Base-by-base conservation (phyloP, 2,113 vertebrate species). In the Silurus glanis region DNA sequence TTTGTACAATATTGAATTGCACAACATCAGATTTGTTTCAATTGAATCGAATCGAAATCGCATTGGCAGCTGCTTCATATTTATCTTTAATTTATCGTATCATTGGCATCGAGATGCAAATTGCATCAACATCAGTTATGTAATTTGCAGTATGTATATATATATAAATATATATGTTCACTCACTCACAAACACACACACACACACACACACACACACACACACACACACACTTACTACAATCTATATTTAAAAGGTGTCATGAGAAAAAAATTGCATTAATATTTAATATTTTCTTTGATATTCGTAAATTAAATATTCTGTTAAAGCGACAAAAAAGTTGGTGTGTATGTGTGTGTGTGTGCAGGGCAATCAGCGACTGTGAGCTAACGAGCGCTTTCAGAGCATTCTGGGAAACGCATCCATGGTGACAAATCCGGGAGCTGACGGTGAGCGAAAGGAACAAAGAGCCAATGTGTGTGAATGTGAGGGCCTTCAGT, bases 341-440 rank as follows among this genome's bases (percentile, higher is more conserved):
- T 23, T 51, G 12, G 47, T 49, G 69, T 72, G 47, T 55, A 0
- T 67, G 14, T 58, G 51, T 79, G 13, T 79, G 76, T 79, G 53
- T 59, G 53, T 19, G 14, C 10, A 49, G 2, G 90, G 89, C 56
- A 69, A 89, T 90, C 88, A 89, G 88, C 89, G 64, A 87, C 89
- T 83, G 62, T 90, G 93, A 91, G 92, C 93, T 94, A 90, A 94
- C 91, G 92, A 88, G 51, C 62, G 75, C 89, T 92, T 89, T 93
- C 92, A 91, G 89, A 92, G 92, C 93, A 93, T 94, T 93, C 93
- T 94, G 93, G 93, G 92, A 93, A 93, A 89, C 19, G 85, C 84
- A 82, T 91, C 90, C 85, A 82, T 90, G 87, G 87, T 91, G 84
- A 89, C 94, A 94, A 94, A 94, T 94, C 84, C 80, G 88, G 87